Evolutionary conservation across 2,113 vertebrate species (phyloP).

Genomic region (Ceyx margarethae): DNA sequence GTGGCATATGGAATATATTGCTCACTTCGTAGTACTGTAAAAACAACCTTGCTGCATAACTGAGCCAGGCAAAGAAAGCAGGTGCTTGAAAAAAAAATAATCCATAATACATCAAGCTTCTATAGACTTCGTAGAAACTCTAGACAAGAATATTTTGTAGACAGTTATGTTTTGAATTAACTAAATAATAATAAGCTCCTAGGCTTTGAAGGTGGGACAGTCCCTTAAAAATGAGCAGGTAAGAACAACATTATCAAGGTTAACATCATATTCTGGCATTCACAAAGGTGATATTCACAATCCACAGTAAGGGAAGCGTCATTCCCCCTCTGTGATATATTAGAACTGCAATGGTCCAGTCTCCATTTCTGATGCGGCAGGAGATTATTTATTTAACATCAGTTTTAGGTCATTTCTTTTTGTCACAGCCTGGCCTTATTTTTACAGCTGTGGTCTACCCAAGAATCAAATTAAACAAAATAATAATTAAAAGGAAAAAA

Average conservation of each 20-base stretch:
- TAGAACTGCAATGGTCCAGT: background rate
- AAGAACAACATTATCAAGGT: background rate
- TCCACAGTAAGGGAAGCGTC: background rate
- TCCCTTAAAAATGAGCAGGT: background rate
- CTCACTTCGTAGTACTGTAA: constrained; percentile 58
- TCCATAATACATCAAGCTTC: background rate
- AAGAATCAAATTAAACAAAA: constrained; percentile 27
- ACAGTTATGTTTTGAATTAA: background rate
- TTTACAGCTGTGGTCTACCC: background rate
- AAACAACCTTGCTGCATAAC: constrained; percentile 56
- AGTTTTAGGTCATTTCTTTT: background rate
- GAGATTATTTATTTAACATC: background rate
- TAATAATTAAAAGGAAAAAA: background rate
- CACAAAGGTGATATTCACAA: background rate
- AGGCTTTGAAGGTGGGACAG: background rate
- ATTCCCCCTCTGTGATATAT: background rate
- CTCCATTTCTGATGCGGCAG: background rate
- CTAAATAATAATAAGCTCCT: background rate
- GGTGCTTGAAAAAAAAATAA: constrained; percentile 32
- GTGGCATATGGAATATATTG: constrained; percentile 60
- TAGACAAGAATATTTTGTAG: background rate
- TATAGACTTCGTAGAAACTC: constrained; percentile 25
- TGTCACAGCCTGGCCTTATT: background rate
- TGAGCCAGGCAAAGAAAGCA: constrained; percentile 66
- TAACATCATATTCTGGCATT: background rate